Conservation (phyloP, 2,113 vertebrate species). For the Entomyzon cyanotis region DNA sequence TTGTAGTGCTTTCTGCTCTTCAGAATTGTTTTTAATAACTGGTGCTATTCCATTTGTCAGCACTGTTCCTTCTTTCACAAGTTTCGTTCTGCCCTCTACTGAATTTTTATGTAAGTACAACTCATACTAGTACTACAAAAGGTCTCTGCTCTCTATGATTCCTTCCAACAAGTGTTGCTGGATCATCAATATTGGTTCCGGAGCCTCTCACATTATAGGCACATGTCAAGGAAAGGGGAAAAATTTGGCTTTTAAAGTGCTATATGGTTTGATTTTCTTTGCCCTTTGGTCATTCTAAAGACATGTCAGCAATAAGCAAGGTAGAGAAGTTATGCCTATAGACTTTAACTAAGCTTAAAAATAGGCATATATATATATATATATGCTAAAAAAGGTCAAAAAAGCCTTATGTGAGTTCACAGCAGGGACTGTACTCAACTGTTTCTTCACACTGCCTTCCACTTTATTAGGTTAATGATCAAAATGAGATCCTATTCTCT, state of each 20-base stretch:
- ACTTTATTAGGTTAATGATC: background rate
- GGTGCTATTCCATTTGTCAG: background rate
- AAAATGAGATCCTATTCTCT: background rate
- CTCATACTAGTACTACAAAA: background rate
- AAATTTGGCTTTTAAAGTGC: background rate
- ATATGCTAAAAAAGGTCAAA: background rate
- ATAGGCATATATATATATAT: background rate
- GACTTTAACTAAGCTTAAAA: background rate
- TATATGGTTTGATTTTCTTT: background rate
- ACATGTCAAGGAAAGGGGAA: background rate
- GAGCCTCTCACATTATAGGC: background rate
- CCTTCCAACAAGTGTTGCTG: background rate
- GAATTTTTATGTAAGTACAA: background rate
- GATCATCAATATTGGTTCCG: background rate
- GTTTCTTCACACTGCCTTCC: background rate
- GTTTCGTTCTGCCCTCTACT: slow-evolving; percentile 61
- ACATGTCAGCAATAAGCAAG: background rate
- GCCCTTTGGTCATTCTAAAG: background rate
- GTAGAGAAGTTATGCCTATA: background rate
- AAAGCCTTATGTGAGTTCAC: background rate
- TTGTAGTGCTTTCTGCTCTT: background rate
- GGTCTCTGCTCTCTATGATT: background rate
- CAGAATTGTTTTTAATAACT: background rate
- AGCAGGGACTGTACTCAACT: background rate
- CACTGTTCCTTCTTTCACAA: background rate